These are phyloP conservation scores for Raphicerus campestris DNA, from an alignment of 2,113 vertebrate species.

Conservation along the genomic window DNA sequence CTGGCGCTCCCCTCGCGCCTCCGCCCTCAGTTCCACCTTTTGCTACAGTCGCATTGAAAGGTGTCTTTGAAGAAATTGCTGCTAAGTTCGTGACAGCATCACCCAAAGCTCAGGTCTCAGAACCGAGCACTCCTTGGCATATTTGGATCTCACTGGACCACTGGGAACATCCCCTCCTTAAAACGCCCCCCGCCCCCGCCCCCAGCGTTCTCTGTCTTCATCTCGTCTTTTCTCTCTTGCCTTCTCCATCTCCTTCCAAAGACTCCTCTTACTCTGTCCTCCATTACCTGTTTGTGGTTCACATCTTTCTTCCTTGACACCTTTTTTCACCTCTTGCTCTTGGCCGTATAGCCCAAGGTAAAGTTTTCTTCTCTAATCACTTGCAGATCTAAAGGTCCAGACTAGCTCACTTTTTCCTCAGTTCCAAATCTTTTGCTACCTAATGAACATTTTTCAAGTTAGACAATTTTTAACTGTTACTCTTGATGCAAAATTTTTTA, in stretches of 20 bases:
- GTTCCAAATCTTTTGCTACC: background rate
- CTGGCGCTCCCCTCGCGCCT: background rate
- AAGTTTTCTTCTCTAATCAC: background rate
- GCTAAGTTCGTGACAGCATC: background rate
- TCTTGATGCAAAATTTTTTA: background rate
- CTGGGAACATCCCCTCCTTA: background rate
- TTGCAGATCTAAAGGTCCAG: background rate
- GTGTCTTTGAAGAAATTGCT: background rate
- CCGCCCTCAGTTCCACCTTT: accelerated
- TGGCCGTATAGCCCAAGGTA: background rate
- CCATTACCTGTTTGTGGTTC: background rate
- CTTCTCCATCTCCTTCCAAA: background rate
- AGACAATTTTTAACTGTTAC: background rate
- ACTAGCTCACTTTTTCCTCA: background rate
- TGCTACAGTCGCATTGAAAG: background rate
- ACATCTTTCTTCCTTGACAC: background rate
- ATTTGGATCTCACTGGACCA: background rate
- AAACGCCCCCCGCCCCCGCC: too few relatives aligned
- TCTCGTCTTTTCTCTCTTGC: background rate
- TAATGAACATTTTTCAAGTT: background rate
- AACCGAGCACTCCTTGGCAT: background rate
- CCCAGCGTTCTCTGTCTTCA: accelerated
- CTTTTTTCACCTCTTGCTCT: background rate
- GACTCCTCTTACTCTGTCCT: background rate
- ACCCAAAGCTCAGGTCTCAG: background rate